Conservation (phyloP, 2,797 vertebrate genomes). For the Pterois miles region DNA sequence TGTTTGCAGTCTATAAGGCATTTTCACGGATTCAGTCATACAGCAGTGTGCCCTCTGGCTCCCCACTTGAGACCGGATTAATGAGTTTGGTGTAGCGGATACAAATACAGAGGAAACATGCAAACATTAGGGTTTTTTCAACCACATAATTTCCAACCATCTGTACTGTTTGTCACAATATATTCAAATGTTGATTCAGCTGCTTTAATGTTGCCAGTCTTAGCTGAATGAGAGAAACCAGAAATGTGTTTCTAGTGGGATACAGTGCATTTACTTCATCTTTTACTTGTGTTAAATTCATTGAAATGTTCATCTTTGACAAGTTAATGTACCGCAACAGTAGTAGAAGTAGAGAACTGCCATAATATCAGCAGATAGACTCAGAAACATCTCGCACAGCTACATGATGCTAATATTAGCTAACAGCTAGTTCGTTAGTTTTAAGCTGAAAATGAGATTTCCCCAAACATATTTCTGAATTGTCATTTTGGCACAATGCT, state of each 20-base stretch:
- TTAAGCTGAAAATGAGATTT: not conserved
- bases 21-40: not conserved
- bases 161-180: not conserved
- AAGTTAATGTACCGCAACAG: not conserved
- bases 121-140: not conserved
- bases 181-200: not conserved
- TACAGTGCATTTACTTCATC: not conserved
- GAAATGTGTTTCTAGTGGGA: not conserved
- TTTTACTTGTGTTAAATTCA: not conserved
- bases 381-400: not conserved
- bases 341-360: not conserved
- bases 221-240: not conserved
- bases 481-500: not conserved
- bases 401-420: not conserved
- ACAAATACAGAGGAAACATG: not conserved
- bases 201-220: not conserved
- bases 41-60: not conserved
- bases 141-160: not conserved
- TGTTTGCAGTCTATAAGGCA: not conserved
- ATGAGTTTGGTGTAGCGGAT: not conserved
- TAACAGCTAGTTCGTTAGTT: not conserved
- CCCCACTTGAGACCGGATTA: constrained; percentile 6
- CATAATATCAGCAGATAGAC: not conserved
- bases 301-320: not conserved
- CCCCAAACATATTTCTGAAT: not conserved